Conservation (phyloP, 1,140 invertebrate genomes). For the Hestina assimilis region DNA sequence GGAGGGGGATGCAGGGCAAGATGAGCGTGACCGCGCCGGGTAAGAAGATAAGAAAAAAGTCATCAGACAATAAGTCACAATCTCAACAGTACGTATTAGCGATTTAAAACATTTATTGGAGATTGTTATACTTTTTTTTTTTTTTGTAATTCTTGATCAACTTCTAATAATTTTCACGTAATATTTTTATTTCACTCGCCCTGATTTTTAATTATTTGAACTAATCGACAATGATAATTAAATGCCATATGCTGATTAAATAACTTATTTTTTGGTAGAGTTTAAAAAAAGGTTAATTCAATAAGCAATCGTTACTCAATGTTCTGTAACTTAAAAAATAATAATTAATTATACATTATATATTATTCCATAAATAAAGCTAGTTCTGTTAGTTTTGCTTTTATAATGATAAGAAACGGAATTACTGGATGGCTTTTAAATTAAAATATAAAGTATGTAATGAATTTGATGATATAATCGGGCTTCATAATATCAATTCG, state of each 20-base stretch:
- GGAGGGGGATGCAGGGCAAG: constrained; percentile 86
- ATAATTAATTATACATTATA: too few relatives aligned
- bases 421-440: not conserved
- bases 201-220: too few relatives aligned
- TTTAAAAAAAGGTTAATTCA: too few relatives aligned
- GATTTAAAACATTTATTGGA: constrained; percentile 36
- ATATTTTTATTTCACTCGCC: not conserved
- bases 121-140: constrained; percentile 25
- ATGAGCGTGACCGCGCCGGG: constrained; percentile 88
- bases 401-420: not conserved
- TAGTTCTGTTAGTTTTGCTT: not conserved
- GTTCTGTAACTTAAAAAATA: too few relatives aligned
- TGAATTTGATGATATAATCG: not conserved
- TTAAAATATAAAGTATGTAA: not conserved
- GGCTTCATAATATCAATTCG: not conserved
- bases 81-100: constrained; percentile 87
- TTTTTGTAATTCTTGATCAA: not conserved
- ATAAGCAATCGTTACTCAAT: too few relatives aligned
- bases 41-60: constrained; percentile 90
- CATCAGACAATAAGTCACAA: constrained; percentile 88
- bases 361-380: too few relatives aligned
- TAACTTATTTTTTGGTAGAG: too few relatives aligned
- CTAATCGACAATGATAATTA: too few relatives aligned
- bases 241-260: too few relatives aligned
- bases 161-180: not conserved